Conservation (phyloP, 2,797 vertebrate genomes). For the Myotis planiceps region DNA sequence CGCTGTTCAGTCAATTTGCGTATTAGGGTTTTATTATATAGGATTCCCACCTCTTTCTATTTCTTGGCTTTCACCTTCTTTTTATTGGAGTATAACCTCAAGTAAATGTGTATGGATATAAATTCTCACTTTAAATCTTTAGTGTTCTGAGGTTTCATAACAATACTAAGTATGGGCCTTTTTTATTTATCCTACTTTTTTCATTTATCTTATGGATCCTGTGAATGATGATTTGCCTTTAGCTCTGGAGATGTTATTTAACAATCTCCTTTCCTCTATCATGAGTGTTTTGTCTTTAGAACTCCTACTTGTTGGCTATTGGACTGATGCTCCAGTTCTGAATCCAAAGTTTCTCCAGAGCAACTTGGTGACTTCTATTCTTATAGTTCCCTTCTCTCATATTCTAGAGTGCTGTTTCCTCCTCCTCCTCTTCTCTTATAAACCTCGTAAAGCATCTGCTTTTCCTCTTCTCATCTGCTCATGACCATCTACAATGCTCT, state of each 20-base stretch:
- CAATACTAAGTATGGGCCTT: neutral
- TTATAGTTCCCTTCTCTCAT: neutral
- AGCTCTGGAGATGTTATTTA: neutral
- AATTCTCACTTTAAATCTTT: neutral
- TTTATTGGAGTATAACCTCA: neutral
- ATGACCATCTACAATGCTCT: neutral
- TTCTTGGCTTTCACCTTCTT: neutral
- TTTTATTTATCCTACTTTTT: neutral
- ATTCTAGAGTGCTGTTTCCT: neutral
- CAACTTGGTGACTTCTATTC: neutral
- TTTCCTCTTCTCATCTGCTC: neutral
- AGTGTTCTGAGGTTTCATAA: neutral
- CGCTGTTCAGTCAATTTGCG: no score
- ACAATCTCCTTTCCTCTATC: neutral
- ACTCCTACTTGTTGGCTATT: neutral
- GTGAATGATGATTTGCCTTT: neutral
- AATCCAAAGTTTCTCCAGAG: neutral
- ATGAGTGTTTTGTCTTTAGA: conserved; percentile 37
- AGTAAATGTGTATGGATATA: neutral
- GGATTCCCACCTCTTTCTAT: neutral
- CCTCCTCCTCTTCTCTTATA: neutral
- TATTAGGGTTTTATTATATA: no score
- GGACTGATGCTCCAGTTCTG: neutral
- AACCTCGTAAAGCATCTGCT: neutral
- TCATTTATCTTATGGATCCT: neutral